A percentile compares a stretch with the other conserved stretches of the same genome.
These are phyloP conservation scores for Drosophila sproati DNA, from an alignment of 1,140 invertebrate species.

Conservation along the genomic window DNA sequence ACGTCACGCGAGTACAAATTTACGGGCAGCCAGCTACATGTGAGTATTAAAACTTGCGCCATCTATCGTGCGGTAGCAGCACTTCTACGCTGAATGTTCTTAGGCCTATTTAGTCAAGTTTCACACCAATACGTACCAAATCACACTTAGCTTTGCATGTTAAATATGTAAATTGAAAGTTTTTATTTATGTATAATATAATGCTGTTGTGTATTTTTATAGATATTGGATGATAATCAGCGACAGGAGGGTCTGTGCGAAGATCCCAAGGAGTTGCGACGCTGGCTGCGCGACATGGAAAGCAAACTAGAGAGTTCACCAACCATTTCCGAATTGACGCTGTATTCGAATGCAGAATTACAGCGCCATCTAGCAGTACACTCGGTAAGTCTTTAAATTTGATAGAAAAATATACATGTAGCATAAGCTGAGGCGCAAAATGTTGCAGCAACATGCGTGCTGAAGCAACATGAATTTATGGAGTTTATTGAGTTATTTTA, in stretches of 20 bases:
- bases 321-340: slow-evolving; percentile 70
- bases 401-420: neutral
- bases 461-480: neutral
- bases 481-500: neutral
- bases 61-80: slow-evolving; percentile 6
- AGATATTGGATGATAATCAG: slow-evolving; percentile 77
- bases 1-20: slow-evolving; percentile 43
- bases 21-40: slow-evolving; percentile 38
- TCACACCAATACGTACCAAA: neutral
- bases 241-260: slow-evolving; percentile 68
- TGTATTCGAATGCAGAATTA: slow-evolving; percentile 69
- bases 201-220: neutral
- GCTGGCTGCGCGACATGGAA: slow-evolving; percentile 87
- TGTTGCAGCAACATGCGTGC: slow-evolving; percentile 25
- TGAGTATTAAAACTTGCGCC: slow-evolving; percentile 20
- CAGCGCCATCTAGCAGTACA: slow-evolving; percentile 77
- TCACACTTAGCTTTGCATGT: too few relatives aligned
- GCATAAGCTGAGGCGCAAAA: slow-evolving; percentile 3
- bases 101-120: neutral
- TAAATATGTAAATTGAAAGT: neutral
- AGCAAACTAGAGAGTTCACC: slow-evolving; percentile 72
- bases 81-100: neutral
- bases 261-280: slow-evolving; percentile 84
- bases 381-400: slow-evolving; percentile 68
- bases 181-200: neutral